Percentiles rank a stretch among this genome's conserved stretches.
These are phyloP conservation scores for Trissolcus brochymenae DNA, from an alignment of 2,888 invertebrate genomes.

Conservation along the genomic window DNA sequence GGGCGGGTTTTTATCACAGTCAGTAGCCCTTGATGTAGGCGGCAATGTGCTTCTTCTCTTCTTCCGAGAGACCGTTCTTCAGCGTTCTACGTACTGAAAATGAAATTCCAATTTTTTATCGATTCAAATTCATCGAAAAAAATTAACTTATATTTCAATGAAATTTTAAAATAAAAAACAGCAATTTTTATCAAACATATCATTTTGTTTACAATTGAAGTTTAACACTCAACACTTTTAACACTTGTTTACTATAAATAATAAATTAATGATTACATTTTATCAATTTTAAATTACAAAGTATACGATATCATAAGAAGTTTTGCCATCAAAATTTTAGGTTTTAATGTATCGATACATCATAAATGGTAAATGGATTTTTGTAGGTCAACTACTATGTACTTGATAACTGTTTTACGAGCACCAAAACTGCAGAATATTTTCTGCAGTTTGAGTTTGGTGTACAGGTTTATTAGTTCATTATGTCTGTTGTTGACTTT, in stretches of 20 bases:
- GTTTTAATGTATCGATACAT: slow-evolving; percentile 47
- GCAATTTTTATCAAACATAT: neutral
- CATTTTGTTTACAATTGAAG: no score
- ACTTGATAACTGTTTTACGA: slow-evolving; percentile 61
- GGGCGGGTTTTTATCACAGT: slow-evolving; percentile 71
- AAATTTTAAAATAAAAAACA: neutral
- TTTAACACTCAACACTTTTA: no score
- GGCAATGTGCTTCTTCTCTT: slow-evolving; percentile 87
- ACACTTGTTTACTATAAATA: no score
- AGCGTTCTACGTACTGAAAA: slow-evolving; percentile 87
- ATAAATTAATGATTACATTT: no score
- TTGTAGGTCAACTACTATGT: slow-evolving; percentile 46
- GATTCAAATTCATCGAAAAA: slow-evolving; percentile 7
- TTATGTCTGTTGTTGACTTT: slow-evolving; percentile 38
- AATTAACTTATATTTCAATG: slow-evolving; percentile 5
- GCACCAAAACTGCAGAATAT: slow-evolving; percentile 44
- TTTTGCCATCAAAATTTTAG: slow-evolving; percentile 37
- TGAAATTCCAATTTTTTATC: slow-evolving; percentile 49
- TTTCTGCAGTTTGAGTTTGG: slow-evolving; percentile 27
- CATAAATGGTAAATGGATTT: slow-evolving; percentile 50
- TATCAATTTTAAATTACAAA: no score
- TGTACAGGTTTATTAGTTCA: slow-evolving; percentile 40
- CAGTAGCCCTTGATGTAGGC: slow-evolving; percentile 85
- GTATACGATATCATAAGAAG: slow-evolving; percentile 5
- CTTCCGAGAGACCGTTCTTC: slow-evolving; percentile 88